A percentile compares a stretch with the other conserved stretches of the same genome.
Conservation (phyloP, 2,888 invertebrate genomes). For the Scaptomyza reducta region DNA sequence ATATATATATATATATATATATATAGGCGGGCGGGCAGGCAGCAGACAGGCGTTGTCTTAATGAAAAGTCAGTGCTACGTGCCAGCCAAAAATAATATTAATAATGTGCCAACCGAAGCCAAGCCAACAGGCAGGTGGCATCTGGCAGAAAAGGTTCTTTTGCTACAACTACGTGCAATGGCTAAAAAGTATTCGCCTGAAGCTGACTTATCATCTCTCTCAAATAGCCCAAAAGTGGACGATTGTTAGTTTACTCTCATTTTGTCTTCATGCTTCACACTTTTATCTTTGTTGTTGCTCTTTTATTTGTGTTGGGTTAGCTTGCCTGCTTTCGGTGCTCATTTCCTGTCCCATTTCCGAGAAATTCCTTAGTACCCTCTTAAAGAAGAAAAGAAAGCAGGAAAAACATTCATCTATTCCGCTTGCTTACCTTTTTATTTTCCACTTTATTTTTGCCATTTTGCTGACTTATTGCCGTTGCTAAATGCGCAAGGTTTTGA, state of each 20-base stretch:
- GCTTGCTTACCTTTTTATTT: constrained; percentile 18
- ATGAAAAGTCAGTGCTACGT: constrained; percentile 69
- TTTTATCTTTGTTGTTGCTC: constrained; percentile 36
- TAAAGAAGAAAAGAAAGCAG: background rate
- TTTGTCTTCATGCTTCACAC: constrained; percentile 3
- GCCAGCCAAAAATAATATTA: constrained; percentile 65
- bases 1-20: background rate
- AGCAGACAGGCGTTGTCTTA: constrained; percentile 56
- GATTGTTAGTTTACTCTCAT: constrained; percentile 35
- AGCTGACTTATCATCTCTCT: constrained; percentile 29
- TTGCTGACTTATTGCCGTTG: constrained; percentile 23
- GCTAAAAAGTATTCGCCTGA: constrained; percentile 32
- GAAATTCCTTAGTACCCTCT: constrained; percentile 14
- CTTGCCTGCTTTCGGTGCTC: constrained; percentile 9
- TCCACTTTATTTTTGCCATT: constrained; percentile 18
- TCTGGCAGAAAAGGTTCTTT: constrained; percentile 4
- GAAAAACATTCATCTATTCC: constrained; percentile 27
- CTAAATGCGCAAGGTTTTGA: constrained; percentile 1
- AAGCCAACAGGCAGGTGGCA: constrained; percentile 28
- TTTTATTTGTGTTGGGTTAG: constrained; percentile 17
- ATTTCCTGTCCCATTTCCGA: constrained; percentile 53
- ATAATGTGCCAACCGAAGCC: constrained; percentile 58
- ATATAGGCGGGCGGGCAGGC: constrained; percentile 2
- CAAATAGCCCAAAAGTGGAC: constrained; percentile 28
- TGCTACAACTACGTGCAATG: constrained; percentile 36